Base-by-base conservation (phyloP, 1,140 invertebrate genomes). In the Hyposmocoma kahamanoa region DNA sequence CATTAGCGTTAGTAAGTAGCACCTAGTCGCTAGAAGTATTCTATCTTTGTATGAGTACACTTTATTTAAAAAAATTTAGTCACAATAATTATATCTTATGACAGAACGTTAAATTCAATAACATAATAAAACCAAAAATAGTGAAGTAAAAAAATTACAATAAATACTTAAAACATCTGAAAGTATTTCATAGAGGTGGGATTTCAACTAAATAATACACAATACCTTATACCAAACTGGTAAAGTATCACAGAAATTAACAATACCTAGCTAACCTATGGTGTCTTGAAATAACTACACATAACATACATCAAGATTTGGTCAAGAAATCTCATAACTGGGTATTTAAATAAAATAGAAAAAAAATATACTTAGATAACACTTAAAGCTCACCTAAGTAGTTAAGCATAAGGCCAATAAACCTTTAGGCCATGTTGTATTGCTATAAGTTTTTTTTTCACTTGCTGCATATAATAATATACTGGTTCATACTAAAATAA, bases 231-330 rank as follows among this genome's bases (percentile, higher is more conserved):
- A 80, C 72, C 74, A 63, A 72, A 78, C 55, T 68, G 81, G 77
- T 77, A 83, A 83, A 83, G 77, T 84, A 84, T 84, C 81, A 84
- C 81, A 84, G 81, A 84, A 84, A 81, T 79, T 78, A 84, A 84
- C 70, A 66, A 66, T 71, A 74, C 70, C 77, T 81, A 84, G 72
- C 77, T 82, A 82, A 76, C 72, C 74, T 81, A 81, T 75, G 63
- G 61, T 56, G 62, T 67, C 57, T 58, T 74, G 54, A 62, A 47
- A 66, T 52, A 62, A 64, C 53, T 50, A 61, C 66, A 66, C 45
- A n/a, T 56, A 49, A 62, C n/a, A n/a, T n/a, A n/a, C 59, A 15
- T 50, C n/a, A 62, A 55, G 50, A 67, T 59, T 77, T 77, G 68
- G 70, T 77, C 70, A 59, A 59, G 53, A 49, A 38, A 28, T 54